Evolutionary conservation across 2,113 vertebrate species (phyloP).

Genomic region (Arizona elegans): DNA sequence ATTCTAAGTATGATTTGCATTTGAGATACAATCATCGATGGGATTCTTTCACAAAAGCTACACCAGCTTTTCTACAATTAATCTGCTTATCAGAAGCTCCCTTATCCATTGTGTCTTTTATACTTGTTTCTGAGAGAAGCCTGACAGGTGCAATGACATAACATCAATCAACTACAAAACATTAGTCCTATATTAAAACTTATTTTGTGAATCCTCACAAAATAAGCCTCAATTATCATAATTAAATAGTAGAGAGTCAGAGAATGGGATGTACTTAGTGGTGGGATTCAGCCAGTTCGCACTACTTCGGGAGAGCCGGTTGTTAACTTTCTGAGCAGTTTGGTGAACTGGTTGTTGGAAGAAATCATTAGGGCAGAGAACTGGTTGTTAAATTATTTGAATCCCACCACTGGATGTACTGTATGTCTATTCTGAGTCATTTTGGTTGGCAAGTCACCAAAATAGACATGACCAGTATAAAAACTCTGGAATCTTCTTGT

Average conservation of each 20-base stretch:
- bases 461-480: not conserved
- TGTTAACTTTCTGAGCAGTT: too few relatives aligned
- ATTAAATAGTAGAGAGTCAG: not conserved
- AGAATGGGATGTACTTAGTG: not conserved
- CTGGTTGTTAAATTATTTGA: too few relatives aligned
- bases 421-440: not conserved
- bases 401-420: not conserved
- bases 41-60: not conserved
- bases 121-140: not conserved
- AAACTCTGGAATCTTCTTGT: not conserved
- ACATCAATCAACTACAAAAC: not conserved
- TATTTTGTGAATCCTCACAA: not conserved
- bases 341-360: too few relatives aligned
- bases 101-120: not conserved
- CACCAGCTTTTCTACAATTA: not conserved
- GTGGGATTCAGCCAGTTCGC: too few relatives aligned
- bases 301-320: too few relatives aligned
- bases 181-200: not conserved
- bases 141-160: not conserved
- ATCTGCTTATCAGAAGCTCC: not conserved
- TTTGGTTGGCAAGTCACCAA: not conserved
- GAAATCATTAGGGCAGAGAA: too few relatives aligned
- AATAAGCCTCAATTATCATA: not conserved
- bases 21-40: not conserved
- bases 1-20: not conserved